Base-by-base conservation (phyloP, 1,140 invertebrate species). In the Hyles euphorbiae region DNA sequence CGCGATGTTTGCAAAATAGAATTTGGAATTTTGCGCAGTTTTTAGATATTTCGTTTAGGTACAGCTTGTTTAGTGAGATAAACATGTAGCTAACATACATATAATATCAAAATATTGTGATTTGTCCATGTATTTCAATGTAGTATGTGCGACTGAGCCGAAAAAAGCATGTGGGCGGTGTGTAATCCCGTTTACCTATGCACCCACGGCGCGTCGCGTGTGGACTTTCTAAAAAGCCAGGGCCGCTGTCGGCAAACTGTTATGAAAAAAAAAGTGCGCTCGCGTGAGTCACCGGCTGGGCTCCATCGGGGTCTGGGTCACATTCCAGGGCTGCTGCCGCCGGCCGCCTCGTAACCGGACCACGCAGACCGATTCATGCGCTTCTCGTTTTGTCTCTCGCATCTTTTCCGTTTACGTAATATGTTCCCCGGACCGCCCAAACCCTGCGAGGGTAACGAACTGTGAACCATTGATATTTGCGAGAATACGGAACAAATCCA, bases 221-320 rank as follows among this genome's bases (percentile, higher is more conserved):
- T 67, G 53, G 53, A 79, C 79, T 86, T 83, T 83, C 80, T 83
- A 85, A 83, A 74, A 51, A 67, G 61, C 70, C 67, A 67, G 72
- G 62, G 56, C 57, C 49, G 63, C 46, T 51, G 64, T 11, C 58
- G 58, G 58, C 58, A 36, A 68, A 68, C 63, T 70, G 64, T 65
- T 69, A 52, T 60, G 65, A 50, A 53, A 71, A 76, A n/a, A 78
- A 64, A 78, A 74, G 61, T 75, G 70, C 70, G 69, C 73, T 72
- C 74, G 63, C 59, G 63, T 86, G 83, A 88, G 74, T 88, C 83
- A 86, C 76, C 68, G 65, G 68, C 63, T 74, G 71, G 70, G 65
- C 70, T 84, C 78, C 81, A 72, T 71, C 68, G 78, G 69, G 74
- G 79, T 83, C 76, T 85, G 82, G 84, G 80, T 84, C 81, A 86